These are phyloP conservation scores for Aradophagus sp. DNA, from an alignment of 1,140 invertebrate species.

Conservation along the genomic window DNA sequence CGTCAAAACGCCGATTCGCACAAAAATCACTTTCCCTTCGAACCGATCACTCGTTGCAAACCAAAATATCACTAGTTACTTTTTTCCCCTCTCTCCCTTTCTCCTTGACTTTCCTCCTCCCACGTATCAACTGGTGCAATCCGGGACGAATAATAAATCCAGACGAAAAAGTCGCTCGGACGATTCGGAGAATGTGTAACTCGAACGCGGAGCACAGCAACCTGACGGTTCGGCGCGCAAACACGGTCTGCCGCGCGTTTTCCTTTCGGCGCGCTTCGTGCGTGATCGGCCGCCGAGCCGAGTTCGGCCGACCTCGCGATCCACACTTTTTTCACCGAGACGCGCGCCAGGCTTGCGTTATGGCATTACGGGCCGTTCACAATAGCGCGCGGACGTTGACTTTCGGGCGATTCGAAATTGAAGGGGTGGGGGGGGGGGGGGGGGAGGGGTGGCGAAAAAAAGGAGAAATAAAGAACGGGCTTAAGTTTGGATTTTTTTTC, in stretches of 20 bases:
- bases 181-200: not conserved
- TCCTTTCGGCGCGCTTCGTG: conserved; percentile 52
- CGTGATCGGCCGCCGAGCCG: conserved; percentile 33
- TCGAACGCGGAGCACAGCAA: conserved; percentile 26
- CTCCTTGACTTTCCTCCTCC: too few relatives aligned
- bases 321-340: conserved; percentile 41
- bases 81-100: conserved; percentile 1
- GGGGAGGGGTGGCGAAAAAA: too few relatives aligned
- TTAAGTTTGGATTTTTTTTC: too few relatives aligned
- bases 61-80: conserved; percentile 9
- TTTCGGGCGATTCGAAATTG: too few relatives aligned
- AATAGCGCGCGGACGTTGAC: too few relatives aligned
- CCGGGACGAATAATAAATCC: conserved; percentile 5
- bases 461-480: too few relatives aligned
- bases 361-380: too few relatives aligned
- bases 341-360: conserved; percentile 9
- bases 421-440: too few relatives aligned
- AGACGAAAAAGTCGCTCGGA: not conserved
- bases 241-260: conserved; percentile 61
- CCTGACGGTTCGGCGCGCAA: conserved; percentile 57
- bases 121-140: not conserved
- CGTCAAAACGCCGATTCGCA: conserved; percentile 14
- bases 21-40: conserved; percentile 19
- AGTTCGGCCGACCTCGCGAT: conserved; percentile 30
- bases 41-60: not conserved